A percentile compares a stretch with the other conserved stretches of the same genome.
Evolutionary conservation across 2,888 invertebrate genomes (phyloP).

Genomic region (Cantharis rufa): DNA sequence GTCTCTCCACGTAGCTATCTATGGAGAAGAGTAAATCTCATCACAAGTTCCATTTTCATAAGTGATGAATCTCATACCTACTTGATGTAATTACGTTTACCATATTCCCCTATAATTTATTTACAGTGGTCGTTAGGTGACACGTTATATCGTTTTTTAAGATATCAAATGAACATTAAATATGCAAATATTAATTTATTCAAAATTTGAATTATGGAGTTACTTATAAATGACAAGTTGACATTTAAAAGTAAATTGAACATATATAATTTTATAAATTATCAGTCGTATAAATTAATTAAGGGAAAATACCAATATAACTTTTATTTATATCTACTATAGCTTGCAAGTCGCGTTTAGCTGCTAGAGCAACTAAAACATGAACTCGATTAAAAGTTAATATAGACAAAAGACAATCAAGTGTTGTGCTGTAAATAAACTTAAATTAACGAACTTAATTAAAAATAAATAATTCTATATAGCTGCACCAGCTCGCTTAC

Average conservation of each 20-base stretch:
- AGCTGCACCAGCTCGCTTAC: not conserved
- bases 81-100: not conserved
- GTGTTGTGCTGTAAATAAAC: not conserved
- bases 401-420: not conserved
- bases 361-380: not conserved
- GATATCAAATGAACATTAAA: not conserved
- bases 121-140: not conserved
- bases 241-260: not conserved
- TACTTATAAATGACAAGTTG: not conserved
- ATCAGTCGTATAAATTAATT: not conserved
- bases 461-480: not conserved
- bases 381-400: not conserved
- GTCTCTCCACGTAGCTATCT: not conserved
- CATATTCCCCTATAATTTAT: not conserved
- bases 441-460: not conserved
- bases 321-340: not conserved
- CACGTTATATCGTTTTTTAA: not conserved
- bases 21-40: not conserved
- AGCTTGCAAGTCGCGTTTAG: not conserved
- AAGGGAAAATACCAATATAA: not conserved
- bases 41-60: conserved; percentile 1
- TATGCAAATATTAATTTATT: not conserved
- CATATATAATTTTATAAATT: not conserved
- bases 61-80: not conserved
- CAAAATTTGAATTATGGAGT: not conserved